Percentiles rank a stretch among this genome's conserved stretches.
These are phyloP conservation scores for Scomber scombrus DNA, from an alignment of 2,113 vertebrate species.

Conservation along the genomic window DNA sequence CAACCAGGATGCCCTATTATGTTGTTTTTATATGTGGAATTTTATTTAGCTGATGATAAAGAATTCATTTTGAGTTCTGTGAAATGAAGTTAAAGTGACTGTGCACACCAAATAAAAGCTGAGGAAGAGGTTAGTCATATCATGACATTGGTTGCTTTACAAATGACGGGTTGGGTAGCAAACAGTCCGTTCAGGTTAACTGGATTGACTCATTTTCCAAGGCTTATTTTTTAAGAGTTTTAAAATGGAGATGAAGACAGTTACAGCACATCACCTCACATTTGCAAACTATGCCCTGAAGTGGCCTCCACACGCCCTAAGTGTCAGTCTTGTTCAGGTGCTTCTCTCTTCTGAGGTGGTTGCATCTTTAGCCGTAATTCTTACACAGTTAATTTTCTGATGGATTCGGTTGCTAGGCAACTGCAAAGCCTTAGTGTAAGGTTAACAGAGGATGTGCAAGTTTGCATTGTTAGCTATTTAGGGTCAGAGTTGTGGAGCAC, in stretches of 20 bases:
- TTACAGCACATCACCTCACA: background rate
- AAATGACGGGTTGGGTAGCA: too few species aligned
- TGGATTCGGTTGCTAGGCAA: constrained; percentile 67
- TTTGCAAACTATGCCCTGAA: background rate
- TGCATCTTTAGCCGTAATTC: constrained; percentile 50
- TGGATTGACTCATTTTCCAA: too few species aligned
- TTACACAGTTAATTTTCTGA: constrained; percentile 43
- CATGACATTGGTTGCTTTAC: background rate
- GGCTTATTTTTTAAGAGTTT: too few species aligned
- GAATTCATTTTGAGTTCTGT: background rate
- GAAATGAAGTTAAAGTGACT: background rate
- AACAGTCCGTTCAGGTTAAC: too few species aligned
- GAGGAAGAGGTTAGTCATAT: background rate
- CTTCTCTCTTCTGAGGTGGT: constrained; percentile 31
- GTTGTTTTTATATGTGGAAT: background rate
- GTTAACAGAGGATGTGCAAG: constrained; percentile 42
- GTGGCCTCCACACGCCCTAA: background rate
- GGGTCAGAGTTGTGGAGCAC: constrained; percentile 19
- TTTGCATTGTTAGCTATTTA: constrained; percentile 40
- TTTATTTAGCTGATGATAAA: too few species aligned
- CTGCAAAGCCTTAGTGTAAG: constrained; percentile 49
- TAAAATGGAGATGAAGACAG: background rate
- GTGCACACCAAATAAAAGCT: background rate
- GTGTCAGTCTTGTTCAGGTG: constrained; percentile 12
- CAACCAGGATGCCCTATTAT: background rate